These are phyloP conservation scores for Tetragonisca angustula DNA, from an alignment of 2,888 invertebrate genomes.

Conservation along the genomic window DNA sequence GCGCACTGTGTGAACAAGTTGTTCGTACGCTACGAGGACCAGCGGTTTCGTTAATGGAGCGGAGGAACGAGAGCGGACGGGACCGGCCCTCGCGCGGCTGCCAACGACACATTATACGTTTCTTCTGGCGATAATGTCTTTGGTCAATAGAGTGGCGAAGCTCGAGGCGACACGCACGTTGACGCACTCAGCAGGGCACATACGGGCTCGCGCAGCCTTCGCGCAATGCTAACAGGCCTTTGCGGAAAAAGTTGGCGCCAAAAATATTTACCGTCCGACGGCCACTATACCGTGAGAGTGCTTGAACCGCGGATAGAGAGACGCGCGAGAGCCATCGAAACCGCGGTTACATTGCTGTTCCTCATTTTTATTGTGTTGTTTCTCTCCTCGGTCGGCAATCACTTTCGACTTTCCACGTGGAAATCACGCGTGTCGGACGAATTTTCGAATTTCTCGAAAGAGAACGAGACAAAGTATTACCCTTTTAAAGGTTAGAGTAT, in stretches of 20 bases:
- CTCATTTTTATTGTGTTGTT: neutral
- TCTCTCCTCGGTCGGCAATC: neutral
- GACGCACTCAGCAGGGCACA: slow-evolving; percentile 55
- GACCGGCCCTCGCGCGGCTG: slow-evolving; percentile 20
- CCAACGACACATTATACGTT: slow-evolving; percentile 51
- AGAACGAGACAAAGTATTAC: neutral
- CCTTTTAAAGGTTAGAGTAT: too few species aligned
- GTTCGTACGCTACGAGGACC: slow-evolving; percentile 30
- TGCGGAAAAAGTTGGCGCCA: slow-evolving; percentile 79
- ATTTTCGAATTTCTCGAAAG: neutral
- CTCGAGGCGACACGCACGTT: slow-evolving; percentile 64
- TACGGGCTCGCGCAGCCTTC: slow-evolving; percentile 62
- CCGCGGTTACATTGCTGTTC: slow-evolving; percentile 16
- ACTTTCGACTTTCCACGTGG: too few species aligned
- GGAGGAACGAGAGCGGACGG: slow-evolving; percentile 27
- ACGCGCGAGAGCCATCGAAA: slow-evolving; percentile 34
- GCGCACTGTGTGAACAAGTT: slow-evolving; percentile 24
- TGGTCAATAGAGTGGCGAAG: slow-evolving; percentile 75
- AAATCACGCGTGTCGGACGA: too few species aligned
- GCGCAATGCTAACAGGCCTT: slow-evolving; percentile 68
- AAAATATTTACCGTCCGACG: slow-evolving; percentile 79
- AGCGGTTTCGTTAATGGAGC: slow-evolving; percentile 53
- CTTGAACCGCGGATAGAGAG: slow-evolving; percentile 44
- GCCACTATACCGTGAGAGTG: slow-evolving; percentile 63
- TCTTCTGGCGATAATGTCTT: slow-evolving; percentile 77